phyloP scores from a whole-genome alignment of 2,113 vertebrate species.

The Egretta garzetta region DNA sequence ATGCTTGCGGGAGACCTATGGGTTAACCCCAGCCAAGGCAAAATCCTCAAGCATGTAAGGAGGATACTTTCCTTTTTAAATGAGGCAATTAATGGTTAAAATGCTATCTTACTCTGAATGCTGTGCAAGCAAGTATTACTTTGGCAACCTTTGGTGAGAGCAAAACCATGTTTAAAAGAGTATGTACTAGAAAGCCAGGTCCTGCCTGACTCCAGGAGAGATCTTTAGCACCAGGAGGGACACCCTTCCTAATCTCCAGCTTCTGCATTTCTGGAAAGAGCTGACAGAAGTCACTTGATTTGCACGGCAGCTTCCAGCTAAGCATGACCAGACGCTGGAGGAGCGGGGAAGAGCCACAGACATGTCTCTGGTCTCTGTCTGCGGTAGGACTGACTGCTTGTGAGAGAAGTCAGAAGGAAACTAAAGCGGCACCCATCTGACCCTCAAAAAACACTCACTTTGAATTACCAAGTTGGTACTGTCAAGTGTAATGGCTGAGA shows the following conservation, averaged over 20 bases:
- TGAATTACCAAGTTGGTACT: not conserved
- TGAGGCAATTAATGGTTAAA: not conserved
- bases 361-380: not conserved
- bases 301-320: not conserved
- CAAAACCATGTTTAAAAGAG: not conserved
- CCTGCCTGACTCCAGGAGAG: not conserved
- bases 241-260: not conserved
- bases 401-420: not conserved
- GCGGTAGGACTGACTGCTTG: not conserved
- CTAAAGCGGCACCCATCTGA: not conserved
- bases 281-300: not conserved
- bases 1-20: not conserved
- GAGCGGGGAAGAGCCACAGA: rapidly evolving
- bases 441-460: not conserved
- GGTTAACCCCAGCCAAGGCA: not conserved
- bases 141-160: not conserved
- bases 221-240: not conserved
- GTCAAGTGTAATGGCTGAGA: not conserved
- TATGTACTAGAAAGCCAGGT: not conserved
- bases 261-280: not conserved
- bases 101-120: not conserved
- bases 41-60: not conserved
- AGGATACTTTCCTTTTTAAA: not conserved
- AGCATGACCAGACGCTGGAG: not conserved
- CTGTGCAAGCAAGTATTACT: not conserved